Evolutionary conservation across 2,888 invertebrate genomes (phyloP).

Genomic region (Sinohyriopsis cumingii): DNA sequence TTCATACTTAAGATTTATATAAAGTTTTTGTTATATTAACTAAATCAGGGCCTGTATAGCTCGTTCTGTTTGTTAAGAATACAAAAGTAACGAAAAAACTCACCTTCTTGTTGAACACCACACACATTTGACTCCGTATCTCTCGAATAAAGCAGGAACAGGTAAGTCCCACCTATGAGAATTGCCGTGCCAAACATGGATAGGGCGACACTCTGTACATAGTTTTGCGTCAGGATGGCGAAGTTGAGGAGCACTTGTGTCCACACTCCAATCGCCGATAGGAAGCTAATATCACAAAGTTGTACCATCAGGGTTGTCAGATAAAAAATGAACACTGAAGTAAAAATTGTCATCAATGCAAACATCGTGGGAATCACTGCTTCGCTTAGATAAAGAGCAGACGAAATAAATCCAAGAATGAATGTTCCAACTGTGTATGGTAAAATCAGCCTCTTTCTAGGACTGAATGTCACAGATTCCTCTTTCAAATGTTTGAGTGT

Average conservation of each 20-base stretch:
- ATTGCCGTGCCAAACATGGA: slow-evolving; percentile 11
- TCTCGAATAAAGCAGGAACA: slow-evolving; percentile 11
- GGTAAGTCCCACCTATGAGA: slow-evolving; percentile 13
- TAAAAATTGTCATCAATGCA: slow-evolving; percentile 27
- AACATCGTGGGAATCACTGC: slow-evolving; percentile 33
- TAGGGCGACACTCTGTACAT: slow-evolving; percentile 20
- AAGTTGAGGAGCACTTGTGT: slow-evolving; percentile 27
- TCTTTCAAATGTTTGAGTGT: slow-evolving; percentile 30
- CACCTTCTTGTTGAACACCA: slow-evolving; percentile 9
- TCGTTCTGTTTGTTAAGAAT: too few relatives aligned
- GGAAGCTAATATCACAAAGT: slow-evolving; percentile 11
- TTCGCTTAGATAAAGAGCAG: slow-evolving; percentile 18
- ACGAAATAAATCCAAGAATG: slow-evolving; percentile 14
- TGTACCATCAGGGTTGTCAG: slow-evolving; percentile 20
- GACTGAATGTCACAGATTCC: slow-evolving; percentile 20
- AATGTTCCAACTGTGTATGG: slow-evolving; percentile 16
- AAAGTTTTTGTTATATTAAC: too few relatives aligned
- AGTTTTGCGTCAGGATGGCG: slow-evolving; percentile 19
- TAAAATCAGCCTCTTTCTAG: slow-evolving; percentile 14
- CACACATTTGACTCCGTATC: slow-evolving; percentile 12
- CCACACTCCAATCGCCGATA: slow-evolving; percentile 24
- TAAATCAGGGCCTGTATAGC: too few relatives aligned
- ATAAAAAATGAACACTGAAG: slow-evolving; percentile 29
- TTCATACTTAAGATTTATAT: too few relatives aligned
- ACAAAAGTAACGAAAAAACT: too few relatives aligned